Evolutionary conservation across 2,888 invertebrate species (phyloP), one percentile per base, ranked within the genome.

Genomic region (Tubiluchus corallicola): DNA sequence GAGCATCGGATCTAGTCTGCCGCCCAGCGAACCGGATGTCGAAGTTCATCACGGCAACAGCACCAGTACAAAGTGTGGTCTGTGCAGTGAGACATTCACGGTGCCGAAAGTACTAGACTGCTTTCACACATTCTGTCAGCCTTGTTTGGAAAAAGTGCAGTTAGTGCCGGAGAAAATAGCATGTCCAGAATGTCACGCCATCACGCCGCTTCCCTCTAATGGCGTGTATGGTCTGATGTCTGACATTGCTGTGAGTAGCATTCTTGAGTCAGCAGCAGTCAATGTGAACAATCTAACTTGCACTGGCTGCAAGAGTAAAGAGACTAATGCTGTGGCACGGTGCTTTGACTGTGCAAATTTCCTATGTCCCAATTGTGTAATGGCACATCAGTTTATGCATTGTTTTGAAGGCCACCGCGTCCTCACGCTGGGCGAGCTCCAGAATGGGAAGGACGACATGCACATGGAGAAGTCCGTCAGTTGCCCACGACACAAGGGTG

Each of bases 351-450:
- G 96, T 68, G 82, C 83, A 59, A 88, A 88, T 64, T 85, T 82
- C 64, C 75, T 98, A 55, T 96, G 96, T 69, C 79, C 83, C 47
- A 88, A 90, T 66, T 96, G 96, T 74, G 87, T 88, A 58, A 90
- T 90, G 78, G 94, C 94, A 50, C 96, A 96, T 68, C 87, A 92
- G 69, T 90, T 84, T 66, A 94, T 96, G 92, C 90, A 92, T 67
- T 94, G 92, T 66, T 96, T 96, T 67, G 88, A 90, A 65, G 90
- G 88, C 50, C 92, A 94, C 67, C 77, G 87, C 47, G 87, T 92
- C 48, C 74, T 82, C 54, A 64, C 64, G 44, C 57, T 72, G 43
- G 59, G 60, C 5, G 66, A 77, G 49, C 70, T 81, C 55, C 62
- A 60, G 49, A 58, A 53, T 62, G 68, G 53, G 43, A 72, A 71